These are phyloP conservation scores for Protophormia terraenovae DNA, from an alignment of 2,888 invertebrate genomes.

Conservation along the genomic window DNA sequence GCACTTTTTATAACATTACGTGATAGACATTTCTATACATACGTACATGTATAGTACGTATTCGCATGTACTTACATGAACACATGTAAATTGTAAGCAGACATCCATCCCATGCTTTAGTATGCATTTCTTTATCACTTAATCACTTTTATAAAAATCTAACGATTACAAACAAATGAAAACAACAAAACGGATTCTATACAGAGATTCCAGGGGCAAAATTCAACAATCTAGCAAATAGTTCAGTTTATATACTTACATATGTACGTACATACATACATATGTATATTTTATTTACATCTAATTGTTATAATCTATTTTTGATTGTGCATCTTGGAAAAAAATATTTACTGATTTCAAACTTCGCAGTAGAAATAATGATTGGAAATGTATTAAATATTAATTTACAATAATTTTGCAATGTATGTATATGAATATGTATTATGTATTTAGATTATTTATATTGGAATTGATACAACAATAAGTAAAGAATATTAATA, in stretches of 20 bases:
- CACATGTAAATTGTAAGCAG: constrained; percentile 31
- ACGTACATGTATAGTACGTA: neutral
- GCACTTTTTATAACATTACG: constrained; percentile 56
- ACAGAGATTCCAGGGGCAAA: constrained; percentile 38
- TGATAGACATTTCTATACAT: too few relatives aligned
- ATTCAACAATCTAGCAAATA: constrained; percentile 38
- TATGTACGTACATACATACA: neutral
- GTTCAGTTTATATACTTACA: neutral
- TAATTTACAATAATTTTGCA: neutral
- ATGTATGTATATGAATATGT: neutral
- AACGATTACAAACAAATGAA: constrained; percentile 51
- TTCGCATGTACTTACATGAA: neutral
- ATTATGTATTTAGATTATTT: neutral
- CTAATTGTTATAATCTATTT: constrained; percentile 7
- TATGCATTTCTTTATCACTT: constrained; percentile 45
- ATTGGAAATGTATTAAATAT: neutral
- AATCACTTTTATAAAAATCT: constrained; percentile 47
- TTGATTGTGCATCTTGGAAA: constrained; percentile 14
- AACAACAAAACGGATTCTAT: constrained; percentile 37
- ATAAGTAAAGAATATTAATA: too few relatives aligned
- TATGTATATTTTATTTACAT: neutral
- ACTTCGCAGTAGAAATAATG: constrained; percentile 31
- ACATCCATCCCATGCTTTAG: constrained; percentile 34
- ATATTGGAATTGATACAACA: too few relatives aligned
- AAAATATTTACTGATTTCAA: constrained; percentile 6